These are phyloP conservation scores for Drosophila lacteicornis DNA, from an alignment of 1,140 invertebrate species.

Conservation along the genomic window DNA sequence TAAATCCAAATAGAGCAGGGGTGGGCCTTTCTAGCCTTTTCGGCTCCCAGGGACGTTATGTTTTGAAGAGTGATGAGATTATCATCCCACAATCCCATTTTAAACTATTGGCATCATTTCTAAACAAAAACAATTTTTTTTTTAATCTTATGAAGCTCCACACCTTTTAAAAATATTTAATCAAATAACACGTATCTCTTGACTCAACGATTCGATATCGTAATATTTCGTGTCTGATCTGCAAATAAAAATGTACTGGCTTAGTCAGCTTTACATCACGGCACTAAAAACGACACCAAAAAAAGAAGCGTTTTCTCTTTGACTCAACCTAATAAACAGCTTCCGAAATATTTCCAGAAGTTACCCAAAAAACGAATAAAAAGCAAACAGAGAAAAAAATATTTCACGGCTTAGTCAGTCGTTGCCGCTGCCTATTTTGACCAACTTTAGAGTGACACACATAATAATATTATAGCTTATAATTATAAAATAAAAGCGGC, in stretches of 20 bases:
- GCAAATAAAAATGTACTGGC: neutral
- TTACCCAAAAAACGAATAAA: slow-evolving; percentile 6
- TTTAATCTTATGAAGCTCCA: too few species aligned
- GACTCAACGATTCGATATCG: slow-evolving; percentile 11
- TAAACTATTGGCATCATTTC: neutral
- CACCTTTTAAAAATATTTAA: neutral
- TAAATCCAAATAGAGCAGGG: too few species aligned
- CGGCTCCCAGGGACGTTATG: neutral
- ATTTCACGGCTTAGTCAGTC: slow-evolving; percentile 34
- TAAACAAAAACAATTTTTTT: too few species aligned
- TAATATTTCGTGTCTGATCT: slow-evolving; percentile 7
- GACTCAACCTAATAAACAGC: slow-evolving; percentile 9
- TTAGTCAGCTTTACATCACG: slow-evolving; percentile 12
- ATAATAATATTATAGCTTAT: slow-evolving; percentile 58
- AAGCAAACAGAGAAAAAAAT: slow-evolving; percentile 4
- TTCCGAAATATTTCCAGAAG: slow-evolving; percentile 7
- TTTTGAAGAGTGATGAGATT: too few species aligned
- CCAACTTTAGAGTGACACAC: slow-evolving; percentile 48
- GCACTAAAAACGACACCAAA: neutral
- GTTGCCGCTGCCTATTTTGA: slow-evolving; percentile 2
- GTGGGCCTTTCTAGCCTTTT: too few species aligned
- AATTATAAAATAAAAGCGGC: slow-evolving; percentile 50
- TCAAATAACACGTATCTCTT: neutral
- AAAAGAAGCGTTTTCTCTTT: slow-evolving; percentile 2
- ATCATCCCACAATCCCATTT: neutral